Conservation (phyloP, 1,140 invertebrate genomes). For the Elymnias hypermnestra region DNA sequence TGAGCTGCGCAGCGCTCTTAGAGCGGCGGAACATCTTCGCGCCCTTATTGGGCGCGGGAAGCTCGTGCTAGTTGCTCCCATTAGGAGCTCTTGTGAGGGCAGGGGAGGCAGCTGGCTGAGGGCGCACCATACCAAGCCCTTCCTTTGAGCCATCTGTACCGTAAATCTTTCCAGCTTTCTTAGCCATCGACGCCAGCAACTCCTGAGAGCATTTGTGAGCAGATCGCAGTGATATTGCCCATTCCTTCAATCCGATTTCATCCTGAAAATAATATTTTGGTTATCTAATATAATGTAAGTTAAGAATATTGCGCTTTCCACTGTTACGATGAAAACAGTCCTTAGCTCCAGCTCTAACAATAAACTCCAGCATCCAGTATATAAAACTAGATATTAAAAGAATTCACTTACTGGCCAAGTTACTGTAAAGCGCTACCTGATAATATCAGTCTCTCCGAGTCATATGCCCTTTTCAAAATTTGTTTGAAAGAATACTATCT, state of each 20-base stretch:
- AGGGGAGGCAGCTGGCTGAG: constrained; percentile 38
- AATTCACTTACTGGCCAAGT: too few species aligned
- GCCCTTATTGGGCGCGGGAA: constrained; percentile 66
- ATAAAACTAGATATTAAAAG: too few species aligned
- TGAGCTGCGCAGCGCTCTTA: constrained; percentile 73
- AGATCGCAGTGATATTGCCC: constrained; percentile 91
- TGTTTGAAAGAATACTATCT: too few species aligned
- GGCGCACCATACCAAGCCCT: constrained; percentile 24
- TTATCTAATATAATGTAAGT: too few species aligned
- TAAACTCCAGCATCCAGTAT: too few species aligned
- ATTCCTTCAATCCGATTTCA: constrained; percentile 96
- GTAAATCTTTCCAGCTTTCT: constrained; percentile 97
- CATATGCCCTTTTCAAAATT: too few species aligned
- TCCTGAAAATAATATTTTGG: constrained; percentile 85
- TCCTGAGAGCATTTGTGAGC: constrained; percentile 96
- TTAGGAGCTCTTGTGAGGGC: constrained; percentile 49
- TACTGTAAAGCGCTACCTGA: too few species aligned
- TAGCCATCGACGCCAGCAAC: constrained; percentile 94
- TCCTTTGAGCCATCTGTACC: constrained; percentile 81
- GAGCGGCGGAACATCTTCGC: constrained; percentile 75
- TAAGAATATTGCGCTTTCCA: too few species aligned
- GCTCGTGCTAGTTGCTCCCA: constrained; percentile 74
- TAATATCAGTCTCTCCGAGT: too few species aligned
- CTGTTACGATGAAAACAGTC: too few species aligned
- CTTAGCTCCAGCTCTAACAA: too few species aligned